Evolutionary conservation across 2,888 invertebrate genomes (phyloP).

Genomic region (Drosophila anomalata): DNA sequence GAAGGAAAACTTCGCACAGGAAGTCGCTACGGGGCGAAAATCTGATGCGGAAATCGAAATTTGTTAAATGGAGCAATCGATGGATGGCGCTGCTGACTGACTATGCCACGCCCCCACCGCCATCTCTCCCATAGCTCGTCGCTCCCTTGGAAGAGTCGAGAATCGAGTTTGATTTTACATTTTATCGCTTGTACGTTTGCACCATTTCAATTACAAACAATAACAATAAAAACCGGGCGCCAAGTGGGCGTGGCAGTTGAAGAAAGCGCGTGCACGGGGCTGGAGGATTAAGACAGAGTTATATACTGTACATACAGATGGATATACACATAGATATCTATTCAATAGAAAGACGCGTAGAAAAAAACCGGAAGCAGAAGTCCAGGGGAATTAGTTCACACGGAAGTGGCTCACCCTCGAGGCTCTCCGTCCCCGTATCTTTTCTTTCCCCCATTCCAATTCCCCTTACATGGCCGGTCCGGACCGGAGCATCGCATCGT

Average conservation of each 20-base stretch:
- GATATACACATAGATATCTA: background rate
- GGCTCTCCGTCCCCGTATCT: background rate
- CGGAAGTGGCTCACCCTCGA: conserved; percentile 59
- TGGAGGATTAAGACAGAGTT: conserved; percentile 23
- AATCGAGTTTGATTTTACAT: conserved; percentile 70
- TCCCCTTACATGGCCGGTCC: background rate
- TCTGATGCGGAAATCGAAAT: conserved; percentile 80
- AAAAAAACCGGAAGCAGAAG: conserved; percentile 53
- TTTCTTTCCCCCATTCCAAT: background rate
- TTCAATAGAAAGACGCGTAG: background rate
- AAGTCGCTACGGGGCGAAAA: conserved; percentile 65
- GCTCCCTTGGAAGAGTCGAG: conserved; percentile 18
- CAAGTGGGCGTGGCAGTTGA: conserved; percentile 54
- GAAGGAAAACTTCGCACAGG: conserved; percentile 57
- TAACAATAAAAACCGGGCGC: conserved; percentile 70
- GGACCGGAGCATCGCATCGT: conserved; percentile 28
- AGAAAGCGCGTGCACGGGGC: conserved; percentile 55
- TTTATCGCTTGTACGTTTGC: conserved; percentile 80
- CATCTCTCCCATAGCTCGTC: background rate
- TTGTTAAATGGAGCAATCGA: conserved; percentile 81
- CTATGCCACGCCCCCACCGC: conserved; percentile 18
- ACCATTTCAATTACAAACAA: conserved; percentile 81
- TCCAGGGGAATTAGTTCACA: conserved; percentile 77
- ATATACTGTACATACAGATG: background rate
- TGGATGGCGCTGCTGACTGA: conserved; percentile 56